Evolutionary conservation across 2,888 invertebrate genomes (phyloP), one percentile per base, ranked within the genome.

Genomic region (Epinotia ramella): DNA sequence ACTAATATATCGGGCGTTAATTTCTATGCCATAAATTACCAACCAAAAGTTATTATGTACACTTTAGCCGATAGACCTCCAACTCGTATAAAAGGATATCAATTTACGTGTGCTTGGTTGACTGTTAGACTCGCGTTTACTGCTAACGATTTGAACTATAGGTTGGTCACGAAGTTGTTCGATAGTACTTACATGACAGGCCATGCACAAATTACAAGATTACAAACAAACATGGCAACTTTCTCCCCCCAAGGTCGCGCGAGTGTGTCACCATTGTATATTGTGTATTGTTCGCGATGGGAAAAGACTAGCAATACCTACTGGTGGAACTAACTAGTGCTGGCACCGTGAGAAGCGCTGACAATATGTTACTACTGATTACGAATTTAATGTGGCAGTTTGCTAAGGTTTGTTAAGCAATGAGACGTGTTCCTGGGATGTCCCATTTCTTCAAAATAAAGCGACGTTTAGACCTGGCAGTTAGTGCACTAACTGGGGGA

Each of bases 171-270:
- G 69, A 69, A 69, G 60, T 69, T n/a, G 59, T 68, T 68, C 33
- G 40, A 24, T 16, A 62, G 66, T 67, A 69, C 46, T 59, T 46
- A 46, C 69, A 69, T 28, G 59, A 59, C 57, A 59, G 44, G 56
- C 59, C 68, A 68, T 44, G 49, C 53, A 66, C 68, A 60, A 69
- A 69, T 69, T 44, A 69, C 69, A 60, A 60, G 59, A 69, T 69
- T 46, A 69, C 59, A 69, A 46, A 69, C 59, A 69, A 69, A 69
- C 59, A 60, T 28, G 69, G 59, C 49, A 40, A 76, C 76, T 76
- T 72, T 76, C 76, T 63, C 76, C 63, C 66, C 63, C 46, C 76
- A 76, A 76, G 76, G 76, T 72, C 76, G 67, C 72, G 62, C 18
- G 66, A 67, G 67, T 76, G 62, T 76, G 72, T 67, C 76, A 76